Base-by-base conservation (phyloP, 2,888 invertebrate genomes). In the Hofmannophila pseudospretella region DNA sequence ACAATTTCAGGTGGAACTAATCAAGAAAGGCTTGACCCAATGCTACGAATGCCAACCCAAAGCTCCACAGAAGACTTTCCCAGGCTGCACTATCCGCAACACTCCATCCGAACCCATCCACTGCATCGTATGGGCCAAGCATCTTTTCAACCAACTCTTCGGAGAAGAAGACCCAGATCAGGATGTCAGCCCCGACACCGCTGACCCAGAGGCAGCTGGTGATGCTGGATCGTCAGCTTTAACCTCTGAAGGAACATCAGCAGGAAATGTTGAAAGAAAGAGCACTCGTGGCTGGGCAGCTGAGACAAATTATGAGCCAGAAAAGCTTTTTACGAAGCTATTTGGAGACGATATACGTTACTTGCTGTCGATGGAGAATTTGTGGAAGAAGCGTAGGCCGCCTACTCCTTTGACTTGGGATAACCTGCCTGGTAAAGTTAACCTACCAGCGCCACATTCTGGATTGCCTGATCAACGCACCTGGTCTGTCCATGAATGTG, bases 111-210 rank as follows among this genome's bases (percentile, higher is more conserved):
- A 99, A 73, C 97, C 97, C 0, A 98, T 99, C 53, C 99, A 99
- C 79, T 99, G 99, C 73, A 97, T 99, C 51, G 98, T 99, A 11
- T 99, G 99, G 99, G 96, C 98, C 0, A 99, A 99, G 76, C 98
- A 98, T 88, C 90, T 99, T 7, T 99, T 99, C 82, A 98, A 98
- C 94, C 99, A 99, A 80, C 87, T 99, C 9, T 99, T 98, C 87
- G 99, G 99, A 0, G 97, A 98, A 79, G 93, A 93, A 44, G 98
- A 98, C 74, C 95, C 97, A 0, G 98, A 99, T 26, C 67, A 98
- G 66, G 98, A 99, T 72, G 98, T 99, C 1, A 98, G 98, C 7
- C 99, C 99, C 0, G 99, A 99, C 66, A 93, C 96, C 1, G 96
- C 94, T 11, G 98, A 99, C 81, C 97, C 98, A 4, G 98, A 98